A percentile compares a stretch with the other conserved stretches of the same genome.
These are phyloP conservation scores for Notoglanidium macrostoma DNA, from an alignment of 2,797 vertebrate species.

Conservation along the genomic window DNA sequence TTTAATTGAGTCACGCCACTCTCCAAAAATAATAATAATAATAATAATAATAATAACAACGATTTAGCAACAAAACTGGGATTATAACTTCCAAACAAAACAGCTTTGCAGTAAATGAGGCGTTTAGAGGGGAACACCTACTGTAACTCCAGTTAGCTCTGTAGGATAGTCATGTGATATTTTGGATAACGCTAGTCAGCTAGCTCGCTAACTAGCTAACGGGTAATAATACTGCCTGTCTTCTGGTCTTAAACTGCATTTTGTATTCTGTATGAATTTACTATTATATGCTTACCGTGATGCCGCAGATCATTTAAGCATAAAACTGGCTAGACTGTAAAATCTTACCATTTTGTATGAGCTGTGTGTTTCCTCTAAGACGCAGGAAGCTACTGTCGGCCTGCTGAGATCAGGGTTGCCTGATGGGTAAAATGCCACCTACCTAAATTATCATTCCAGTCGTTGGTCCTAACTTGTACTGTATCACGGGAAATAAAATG, in stretches of 20 bases:
- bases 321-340: background rate
- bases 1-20: background rate
- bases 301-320: background rate
- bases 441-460: background rate
- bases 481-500: background rate
- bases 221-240: background rate
- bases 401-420: conserved; percentile 11
- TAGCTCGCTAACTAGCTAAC: conserved; percentile 8
- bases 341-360: conserved; percentile 76
- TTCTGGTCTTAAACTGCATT: background rate
- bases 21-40: background rate
- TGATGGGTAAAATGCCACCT: background rate
- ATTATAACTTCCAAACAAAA: background rate
- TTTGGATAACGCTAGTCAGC: background rate
- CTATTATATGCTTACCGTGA: background rate
- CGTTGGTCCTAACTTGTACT: background rate
- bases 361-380: conserved; percentile 62
- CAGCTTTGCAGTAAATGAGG: background rate
- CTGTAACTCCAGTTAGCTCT: background rate
- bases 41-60: background rate
- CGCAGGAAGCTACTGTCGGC: conserved; percentile 65
- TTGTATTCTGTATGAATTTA: background rate
- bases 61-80: background rate
- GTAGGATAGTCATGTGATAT: conserved; percentile 5
- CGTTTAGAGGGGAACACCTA: background rate